These are phyloP conservation scores for Gnatocerus cornutus DNA, from an alignment of 2,888 invertebrate genomes.

Conservation along the genomic window DNA sequence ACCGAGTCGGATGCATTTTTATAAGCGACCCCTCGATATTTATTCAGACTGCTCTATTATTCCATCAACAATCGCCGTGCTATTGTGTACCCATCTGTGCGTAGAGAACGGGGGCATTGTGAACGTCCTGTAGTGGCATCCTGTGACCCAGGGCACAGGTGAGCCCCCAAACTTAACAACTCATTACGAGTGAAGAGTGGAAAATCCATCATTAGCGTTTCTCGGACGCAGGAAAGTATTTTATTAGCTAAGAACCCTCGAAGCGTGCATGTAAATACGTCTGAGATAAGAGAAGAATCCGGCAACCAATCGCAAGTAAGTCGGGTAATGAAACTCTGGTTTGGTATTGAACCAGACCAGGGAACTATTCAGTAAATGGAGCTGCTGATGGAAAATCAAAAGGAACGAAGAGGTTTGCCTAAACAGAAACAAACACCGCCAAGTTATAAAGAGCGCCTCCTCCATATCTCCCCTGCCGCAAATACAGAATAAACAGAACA, in stretches of 20 bases:
- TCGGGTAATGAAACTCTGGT: constrained; percentile 68
- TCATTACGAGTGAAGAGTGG: constrained; percentile 7
- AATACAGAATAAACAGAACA: constrained; percentile 65
- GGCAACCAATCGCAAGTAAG: constrained; percentile 68
- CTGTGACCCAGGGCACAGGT: constrained; percentile 55
- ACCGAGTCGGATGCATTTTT: constrained; percentile 60
- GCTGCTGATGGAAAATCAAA: constrained; percentile 70
- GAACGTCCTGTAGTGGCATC: constrained; percentile 54
- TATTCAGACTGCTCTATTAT: constrained; percentile 69
- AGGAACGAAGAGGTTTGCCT: constrained; percentile 69
- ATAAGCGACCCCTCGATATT: constrained; percentile 63
- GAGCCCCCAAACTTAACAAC: constrained; percentile 33
- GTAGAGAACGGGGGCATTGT: constrained; percentile 55
- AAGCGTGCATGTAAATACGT: constrained; percentile 64
- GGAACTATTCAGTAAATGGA: constrained; percentile 69
- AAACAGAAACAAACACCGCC: constrained; percentile 70
- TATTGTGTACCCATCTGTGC: constrained; percentile 70
- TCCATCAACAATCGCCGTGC: constrained; percentile 68
- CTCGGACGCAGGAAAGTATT: background rate
- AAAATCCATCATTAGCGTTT: constrained; percentile 8
- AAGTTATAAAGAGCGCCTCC: constrained; percentile 67
- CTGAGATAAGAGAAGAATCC: constrained; percentile 68
- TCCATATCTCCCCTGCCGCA: constrained; percentile 59
- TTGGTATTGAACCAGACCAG: constrained; percentile 64
- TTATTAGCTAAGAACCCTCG: constrained; percentile 10